These are phyloP conservation scores for Altica lythri DNA, from an alignment of 2,888 invertebrate species.

Conservation along the genomic window DNA sequence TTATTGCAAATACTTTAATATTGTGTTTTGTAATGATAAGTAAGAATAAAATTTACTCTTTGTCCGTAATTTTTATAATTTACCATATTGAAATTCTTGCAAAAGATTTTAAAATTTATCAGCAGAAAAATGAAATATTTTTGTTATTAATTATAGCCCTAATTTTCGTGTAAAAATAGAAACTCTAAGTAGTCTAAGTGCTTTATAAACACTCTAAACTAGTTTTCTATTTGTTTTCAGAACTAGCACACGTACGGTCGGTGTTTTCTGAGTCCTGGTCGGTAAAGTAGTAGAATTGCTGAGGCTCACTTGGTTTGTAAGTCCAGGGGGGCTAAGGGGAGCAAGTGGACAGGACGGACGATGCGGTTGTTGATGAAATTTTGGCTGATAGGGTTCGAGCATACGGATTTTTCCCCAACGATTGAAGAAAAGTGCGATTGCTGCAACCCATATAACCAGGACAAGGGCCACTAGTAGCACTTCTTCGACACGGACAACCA, in stretches of 20 bases:
- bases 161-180: no score
- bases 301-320: conserved; percentile 55
- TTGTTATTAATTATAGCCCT: no score
- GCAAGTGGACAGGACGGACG: conserved; percentile 75
- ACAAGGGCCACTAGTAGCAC: conserved; percentile 84
- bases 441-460: conserved; percentile 84
- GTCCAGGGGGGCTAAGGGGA: conserved; percentile 53
- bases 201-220: conserved; percentile 11
- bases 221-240: conserved; percentile 1
- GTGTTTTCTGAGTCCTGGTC: conserved; percentile 43
- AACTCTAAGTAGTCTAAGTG: no score
- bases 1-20: no score
- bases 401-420: conserved; percentile 94
- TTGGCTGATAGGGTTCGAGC: conserved; percentile 89
- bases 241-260: conserved; percentile 42
- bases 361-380: conserved; percentile 81
- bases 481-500: conserved; percentile 83
- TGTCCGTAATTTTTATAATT: no score
- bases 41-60: no score
- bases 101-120: no score
- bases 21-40: no score
- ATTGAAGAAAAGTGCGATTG: conserved; percentile 89
- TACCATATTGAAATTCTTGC: no score
- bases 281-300: conserved; percentile 33
- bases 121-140: no score